Base-by-base conservation (phyloP, 2,797 vertebrate genomes). In the Sebastes trivittatus region DNA sequence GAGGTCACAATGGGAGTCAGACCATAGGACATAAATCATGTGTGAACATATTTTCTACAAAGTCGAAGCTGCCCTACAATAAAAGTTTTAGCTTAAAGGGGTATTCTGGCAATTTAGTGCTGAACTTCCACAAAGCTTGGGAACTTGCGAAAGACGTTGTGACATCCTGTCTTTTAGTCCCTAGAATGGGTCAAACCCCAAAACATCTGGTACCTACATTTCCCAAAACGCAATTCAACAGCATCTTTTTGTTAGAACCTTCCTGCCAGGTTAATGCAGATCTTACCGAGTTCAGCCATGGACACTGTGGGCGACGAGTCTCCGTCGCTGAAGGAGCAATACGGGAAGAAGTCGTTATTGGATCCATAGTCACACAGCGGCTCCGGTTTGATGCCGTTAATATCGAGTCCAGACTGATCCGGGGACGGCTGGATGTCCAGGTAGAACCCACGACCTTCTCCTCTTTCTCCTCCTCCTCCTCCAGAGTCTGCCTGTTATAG, bases 281-380 rank as follows among this genome's bases (percentile, higher is more conserved):
- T 8, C 92, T 98, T 94, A 98, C 98, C 98, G 90, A 98, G 95
- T 92, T 98, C 98, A 77, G 97, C 97, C 97, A 97, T 97, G 93
- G 98, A 98, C 92, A 97, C 96, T 9, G 97, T 96, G 81, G 98
- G 97, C 75, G 97, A 97, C 2, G 96, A 95, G 92, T 98, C 97
- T 86, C 97, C 97, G 7, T 97, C 97, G 92, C 97, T 97, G 93
- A 98, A 98, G 87, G 98, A 98, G 92, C 97, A 98, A 92, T 98
- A 98, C 29, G 97, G 97, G 85, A 98, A 98, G 96, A 98, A 98
- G 89, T 96, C 96, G n/a, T 96, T 95, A 92, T 78, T 95, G 86
- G 94, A 96, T 87, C 91, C 95, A 83, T 97, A 97, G 94, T 98
- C 97, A 70, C 97, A 97, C 81, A 97, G 94, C 56, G 97, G 97